These are phyloP conservation scores for Pituophis catenifer DNA, from an alignment of 2,113 vertebrate genomes.

Conservation along the genomic window DNA sequence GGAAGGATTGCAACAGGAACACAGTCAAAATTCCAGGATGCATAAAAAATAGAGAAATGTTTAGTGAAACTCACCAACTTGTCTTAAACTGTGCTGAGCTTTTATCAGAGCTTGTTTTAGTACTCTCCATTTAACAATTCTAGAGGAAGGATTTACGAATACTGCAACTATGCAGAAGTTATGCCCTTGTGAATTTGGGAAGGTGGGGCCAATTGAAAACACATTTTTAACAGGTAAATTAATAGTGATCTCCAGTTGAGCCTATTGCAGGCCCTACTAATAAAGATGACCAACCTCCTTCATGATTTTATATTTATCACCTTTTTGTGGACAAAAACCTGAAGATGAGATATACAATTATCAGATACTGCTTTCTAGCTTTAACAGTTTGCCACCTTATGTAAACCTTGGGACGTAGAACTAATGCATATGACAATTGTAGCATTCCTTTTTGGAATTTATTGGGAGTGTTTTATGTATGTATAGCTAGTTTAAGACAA, in stretches of 20 bases:
- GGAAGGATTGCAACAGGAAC: not conserved
- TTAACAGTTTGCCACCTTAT: not conserved
- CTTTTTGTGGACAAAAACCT: not conserved
- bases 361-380: not conserved
- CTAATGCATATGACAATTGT: not conserved
- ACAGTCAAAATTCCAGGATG: not conserved
- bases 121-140: not conserved
- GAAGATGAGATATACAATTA: not conserved
- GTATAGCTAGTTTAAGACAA: not conserved
- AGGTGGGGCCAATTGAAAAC: not conserved
- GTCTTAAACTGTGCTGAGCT: not conserved
- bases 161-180: not conserved
- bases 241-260: not conserved
- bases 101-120: not conserved
- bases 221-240: not conserved
- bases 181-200: not conserved
- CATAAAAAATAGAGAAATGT: not conserved
- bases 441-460: not conserved
- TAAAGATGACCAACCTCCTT: not conserved
- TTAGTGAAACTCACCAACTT: not conserved
- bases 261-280: not conserved
- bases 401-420: not conserved
- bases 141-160: not conserved
- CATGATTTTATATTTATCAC: not conserved
- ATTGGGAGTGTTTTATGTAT: not conserved